Evolutionary conservation across 2,113 vertebrate species (phyloP).

Genomic region (Hippoglossus stenolepis): DNA sequence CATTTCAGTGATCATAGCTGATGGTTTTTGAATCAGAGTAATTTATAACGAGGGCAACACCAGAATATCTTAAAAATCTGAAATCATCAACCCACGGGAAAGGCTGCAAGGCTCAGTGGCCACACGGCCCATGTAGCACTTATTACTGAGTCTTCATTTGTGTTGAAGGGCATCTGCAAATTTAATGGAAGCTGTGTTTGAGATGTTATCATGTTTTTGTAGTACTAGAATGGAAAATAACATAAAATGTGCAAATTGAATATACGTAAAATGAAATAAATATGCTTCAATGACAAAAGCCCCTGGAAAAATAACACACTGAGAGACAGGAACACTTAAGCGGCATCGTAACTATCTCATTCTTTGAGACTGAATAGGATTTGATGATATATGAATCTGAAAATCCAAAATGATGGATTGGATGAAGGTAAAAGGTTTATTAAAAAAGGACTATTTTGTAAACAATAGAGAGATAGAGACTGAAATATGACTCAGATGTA

Average conservation of each 20-base stretch:
- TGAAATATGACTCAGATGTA: conserved; percentile 39
- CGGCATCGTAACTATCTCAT: neutral
- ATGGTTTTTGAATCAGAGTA: conserved; percentile 22
- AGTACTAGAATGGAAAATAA: conserved; percentile 9
- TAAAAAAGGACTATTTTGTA: conserved; percentile 9
- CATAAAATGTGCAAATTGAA: conserved; percentile 1
- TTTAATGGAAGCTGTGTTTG: conserved; percentile 22
- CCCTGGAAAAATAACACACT: neutral
- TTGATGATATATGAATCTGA: conserved; percentile 3
- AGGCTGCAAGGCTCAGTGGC: conserved; percentile 20
- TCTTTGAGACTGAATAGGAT: neutral
- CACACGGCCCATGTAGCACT: conserved; percentile 19
- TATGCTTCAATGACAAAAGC: neutral
- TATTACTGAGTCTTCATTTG: conserved; percentile 21
- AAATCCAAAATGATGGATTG: neutral
- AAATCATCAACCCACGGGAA: conserved; percentile 20
- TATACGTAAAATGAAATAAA: neutral
- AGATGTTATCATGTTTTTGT: conserved; percentile 3
- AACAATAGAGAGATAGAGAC: neutral
- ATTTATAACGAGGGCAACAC: conserved; percentile 20
- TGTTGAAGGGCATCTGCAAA: conserved; percentile 17
- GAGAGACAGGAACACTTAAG: neutral
- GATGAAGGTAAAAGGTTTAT: conserved; percentile 10
- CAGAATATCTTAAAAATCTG: conserved; percentile 32
- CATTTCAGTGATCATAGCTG: conserved; percentile 41